Base-by-base conservation (phyloP, 2,888 invertebrate species). In the Zhuqinia jingwanae region DNA sequence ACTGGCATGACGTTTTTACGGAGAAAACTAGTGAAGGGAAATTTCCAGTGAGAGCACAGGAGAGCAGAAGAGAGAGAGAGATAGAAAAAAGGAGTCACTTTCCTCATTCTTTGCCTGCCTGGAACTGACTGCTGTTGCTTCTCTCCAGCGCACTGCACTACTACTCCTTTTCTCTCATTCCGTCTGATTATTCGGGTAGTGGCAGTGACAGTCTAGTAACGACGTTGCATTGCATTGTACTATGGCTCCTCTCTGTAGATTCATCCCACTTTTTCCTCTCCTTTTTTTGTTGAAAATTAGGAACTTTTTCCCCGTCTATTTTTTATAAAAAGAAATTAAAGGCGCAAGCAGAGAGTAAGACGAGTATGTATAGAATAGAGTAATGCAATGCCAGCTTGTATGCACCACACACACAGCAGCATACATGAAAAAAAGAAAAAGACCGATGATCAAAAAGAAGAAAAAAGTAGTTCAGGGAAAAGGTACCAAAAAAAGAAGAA, bases 41-140 rank as follows among this genome's bases (percentile, higher is more conserved):
- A 68, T 84, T 84, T 84, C 84, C 84, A 84, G 77, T 78, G 84
- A 84, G 84, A 78, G 78, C 76, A 78, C 84, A 78, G 25, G 25
- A 84, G 20, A 6, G 27, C n/a, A 70, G 22, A 36, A 68, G 56
- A 53, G 42, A 11, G 20, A 47, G 50, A 77, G 53, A 56, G 83
- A 83, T 13, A 30, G 68, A 65, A 73, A 58, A n/a, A 65, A 63
- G 30, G 11, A 65, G 65, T 77, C 84, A 76, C 84, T 84, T 77
- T 77, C 77, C 68, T 84, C 84, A 56, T 84, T 77, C 77, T 47
- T 36, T 75, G 83, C 30, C 53, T 50, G 73, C 42, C 70, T 70
- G 58, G 10, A 77, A 84, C 27, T 84, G 84, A 84, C 84, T 84
- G 45, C 56, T 56, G 30, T 56, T 76, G 65, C 63, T 84, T 63